phyloP scores from a whole-genome alignment of 2,888 invertebrate genomes.

The Lasioglossum lativentre region DNA sequence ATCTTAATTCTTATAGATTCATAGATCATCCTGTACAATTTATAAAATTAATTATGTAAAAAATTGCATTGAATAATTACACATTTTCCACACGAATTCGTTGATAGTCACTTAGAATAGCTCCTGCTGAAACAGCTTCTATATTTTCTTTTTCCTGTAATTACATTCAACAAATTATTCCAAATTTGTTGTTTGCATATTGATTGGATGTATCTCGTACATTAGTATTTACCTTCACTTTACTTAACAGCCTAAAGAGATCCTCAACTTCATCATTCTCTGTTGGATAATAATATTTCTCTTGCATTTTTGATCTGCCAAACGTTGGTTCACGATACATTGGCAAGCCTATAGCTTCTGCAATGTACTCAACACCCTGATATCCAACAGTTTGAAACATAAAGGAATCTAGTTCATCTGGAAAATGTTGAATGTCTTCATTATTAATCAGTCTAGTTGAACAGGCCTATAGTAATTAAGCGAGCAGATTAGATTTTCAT shows the following conservation, averaged over 20 bases:
- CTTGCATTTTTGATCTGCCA: conserved; percentile 93
- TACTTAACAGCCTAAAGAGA: conserved; percentile 92
- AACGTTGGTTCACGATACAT: conserved; percentile 93
- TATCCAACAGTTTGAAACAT: conserved; percentile 99
- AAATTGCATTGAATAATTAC: conserved; percentile 87
- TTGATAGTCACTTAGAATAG: conserved; percentile 99
- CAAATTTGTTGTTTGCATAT: neutral
- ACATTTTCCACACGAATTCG: conserved; percentile 98
- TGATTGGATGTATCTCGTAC: neutral
- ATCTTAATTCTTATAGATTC: conserved; percentile 11
- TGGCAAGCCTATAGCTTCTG: conserved; percentile 97
- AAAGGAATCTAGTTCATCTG: conserved; percentile 97
- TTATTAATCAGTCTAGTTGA: neutral
- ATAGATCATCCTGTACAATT: neutral
- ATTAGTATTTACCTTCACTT: conserved; percentile 88
- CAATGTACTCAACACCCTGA: conserved; percentile 95
- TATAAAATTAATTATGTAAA: neutral
- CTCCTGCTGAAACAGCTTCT: conserved; percentile 98
- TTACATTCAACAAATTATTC: conserved; percentile 51
- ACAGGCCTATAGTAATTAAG: neutral
- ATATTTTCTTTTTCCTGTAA: conserved; percentile 90
- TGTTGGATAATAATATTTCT: conserved; percentile 92
- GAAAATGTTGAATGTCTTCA: conserved; percentile 67
- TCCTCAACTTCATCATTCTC: conserved; percentile 99
- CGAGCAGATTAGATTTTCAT: neutral